Percentiles rank a stretch among this genome's conserved stretches.
phyloP scores from a whole-genome alignment of 2,888 invertebrate genomes.

The Drosophila fungiperda region DNA sequence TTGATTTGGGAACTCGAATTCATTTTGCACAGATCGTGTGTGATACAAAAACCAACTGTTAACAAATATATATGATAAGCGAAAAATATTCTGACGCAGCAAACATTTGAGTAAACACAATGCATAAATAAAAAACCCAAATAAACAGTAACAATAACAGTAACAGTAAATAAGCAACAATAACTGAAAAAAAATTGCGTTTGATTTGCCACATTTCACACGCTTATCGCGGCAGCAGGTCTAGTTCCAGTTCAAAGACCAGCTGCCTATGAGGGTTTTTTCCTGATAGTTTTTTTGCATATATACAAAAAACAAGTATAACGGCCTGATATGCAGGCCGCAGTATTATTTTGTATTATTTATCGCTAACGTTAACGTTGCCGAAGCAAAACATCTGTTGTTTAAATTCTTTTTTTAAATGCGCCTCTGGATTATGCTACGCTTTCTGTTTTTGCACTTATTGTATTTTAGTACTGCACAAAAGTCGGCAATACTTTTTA shows the following conservation, averaged over 20 bases:
- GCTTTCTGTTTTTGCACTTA: not conserved
- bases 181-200: slow-evolving; percentile 4
- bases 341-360: not conserved
- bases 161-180: not conserved
- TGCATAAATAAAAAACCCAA: not conserved
- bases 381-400: not conserved
- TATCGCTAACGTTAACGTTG: not conserved
- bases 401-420: not conserved
- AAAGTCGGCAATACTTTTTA: slow-evolving; percentile 30
- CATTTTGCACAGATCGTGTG: slow-evolving; percentile 8
- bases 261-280: not conserved
- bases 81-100: slow-evolving; percentile 14
- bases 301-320: not conserved
- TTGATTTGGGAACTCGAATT: slow-evolving; percentile 1
- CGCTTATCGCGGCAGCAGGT: slow-evolving; percentile 45
- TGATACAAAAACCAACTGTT: not conserved
- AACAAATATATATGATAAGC: slow-evolving; percentile 1
- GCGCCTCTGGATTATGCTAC: slow-evolving; percentile 12
- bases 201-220: slow-evolving; percentile 46
- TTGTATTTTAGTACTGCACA: not conserved
- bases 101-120: slow-evolving; percentile 26
- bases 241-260: slow-evolving; percentile 31
- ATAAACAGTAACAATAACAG: not conserved
- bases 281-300: not conserved
- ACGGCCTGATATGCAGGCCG: not conserved